Conservation (phyloP, 2,113 vertebrate genomes). For the Eidolon helvum region DNA sequence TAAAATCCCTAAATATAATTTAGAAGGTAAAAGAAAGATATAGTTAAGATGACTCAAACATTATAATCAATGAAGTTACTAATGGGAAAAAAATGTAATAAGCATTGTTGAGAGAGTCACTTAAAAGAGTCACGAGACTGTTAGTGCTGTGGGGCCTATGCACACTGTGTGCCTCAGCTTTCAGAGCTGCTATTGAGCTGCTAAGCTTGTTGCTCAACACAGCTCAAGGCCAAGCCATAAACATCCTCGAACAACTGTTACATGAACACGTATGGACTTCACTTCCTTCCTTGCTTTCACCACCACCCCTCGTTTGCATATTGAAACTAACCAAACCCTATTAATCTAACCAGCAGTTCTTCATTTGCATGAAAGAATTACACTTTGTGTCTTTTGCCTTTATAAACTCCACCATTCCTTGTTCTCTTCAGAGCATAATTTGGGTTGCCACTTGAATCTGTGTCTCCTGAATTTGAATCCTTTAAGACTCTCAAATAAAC, state of each 20-base stretch:
- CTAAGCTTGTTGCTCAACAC: not conserved
- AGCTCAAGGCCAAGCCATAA: not conserved
- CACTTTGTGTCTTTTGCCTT: not conserved
- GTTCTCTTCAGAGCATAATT: not conserved
- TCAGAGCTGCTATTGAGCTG: not conserved
- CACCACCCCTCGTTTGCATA: not conserved
- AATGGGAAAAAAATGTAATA: not conserved
- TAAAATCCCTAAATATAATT: not conserved
- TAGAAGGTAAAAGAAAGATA: not conserved
- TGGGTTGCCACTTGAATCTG: not conserved
- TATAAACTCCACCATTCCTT: not conserved
- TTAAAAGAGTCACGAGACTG: not conserved
- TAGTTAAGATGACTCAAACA: not conserved
- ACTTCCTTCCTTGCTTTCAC: not conserved
- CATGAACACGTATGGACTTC: not conserved
- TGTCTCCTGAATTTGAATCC: not conserved
- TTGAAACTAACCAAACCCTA: not conserved
- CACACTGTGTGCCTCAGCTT: not conserved
- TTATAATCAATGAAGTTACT: not conserved
- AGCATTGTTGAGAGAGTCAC: not conserved
- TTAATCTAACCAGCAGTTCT: not conserved
- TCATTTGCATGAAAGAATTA: not conserved
- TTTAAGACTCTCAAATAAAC: not conserved
- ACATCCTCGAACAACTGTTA: not conserved
- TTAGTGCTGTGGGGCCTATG: not conserved